Evolutionary conservation across 2,113 vertebrate genomes (phyloP), one percentile per base, ranked within the genome.

Genomic region (Casuarius casuarius): DNA sequence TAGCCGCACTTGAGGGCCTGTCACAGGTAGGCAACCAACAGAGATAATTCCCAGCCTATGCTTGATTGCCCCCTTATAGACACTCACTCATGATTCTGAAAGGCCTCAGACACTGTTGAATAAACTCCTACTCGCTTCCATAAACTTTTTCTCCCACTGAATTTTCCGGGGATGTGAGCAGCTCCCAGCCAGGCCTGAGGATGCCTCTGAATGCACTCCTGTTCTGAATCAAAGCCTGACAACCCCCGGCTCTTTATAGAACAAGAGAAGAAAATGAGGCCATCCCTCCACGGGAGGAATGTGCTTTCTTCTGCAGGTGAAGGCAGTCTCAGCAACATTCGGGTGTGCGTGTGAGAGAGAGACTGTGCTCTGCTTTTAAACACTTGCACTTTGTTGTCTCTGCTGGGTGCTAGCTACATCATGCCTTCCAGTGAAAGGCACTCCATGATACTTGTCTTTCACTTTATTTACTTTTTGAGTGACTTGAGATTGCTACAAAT

Each of bases 51-150:
- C 98, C 98, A 99, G 98, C 98, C 98, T 98, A 99, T 99, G 99
- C 98, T 98, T 99, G 98, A 99, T 98, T 99, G 99, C 98, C 97
- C 98, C 98, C 98, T 99, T 99, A 99, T 98, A 98, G 98, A 98
- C 97, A 97, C 98, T 98, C 98, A 98, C 98, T 99, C 98, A 98
- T 97, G 97, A 98, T 96, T 98, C 98, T 99, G 99, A 99, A 99
- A 99, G 98, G 99, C 98, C 98, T 99, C 98, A 99, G 99, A 99
- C 99, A 96, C 98, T 98, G 98, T 98, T 99, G 99, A 99, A 99
- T 99, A 99, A 99, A 99, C 98, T 99, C 98, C 99, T 98, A 99
- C 99, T 99, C 98, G 98, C 98, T 98, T 99, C 99, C 99, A 99
- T 99, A 98, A 99, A 98, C 98, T 98, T 99, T 99, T 98, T 98